Base-by-base conservation (phyloP, 2,797 vertebrate species). In the Bucorvus abyssinicus region DNA sequence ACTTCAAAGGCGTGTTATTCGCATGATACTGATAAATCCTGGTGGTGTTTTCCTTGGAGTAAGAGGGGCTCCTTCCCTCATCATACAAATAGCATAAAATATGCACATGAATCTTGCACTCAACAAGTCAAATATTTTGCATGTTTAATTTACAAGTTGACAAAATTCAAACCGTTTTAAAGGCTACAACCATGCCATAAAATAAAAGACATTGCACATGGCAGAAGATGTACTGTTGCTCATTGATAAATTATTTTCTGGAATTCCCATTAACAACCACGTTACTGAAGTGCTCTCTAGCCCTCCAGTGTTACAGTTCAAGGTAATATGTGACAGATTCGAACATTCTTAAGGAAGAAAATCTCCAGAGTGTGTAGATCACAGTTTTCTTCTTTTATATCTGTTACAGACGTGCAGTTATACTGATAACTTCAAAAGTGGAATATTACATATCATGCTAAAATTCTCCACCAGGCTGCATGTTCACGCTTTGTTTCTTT, bases 161-260 rank as follows among this genome's bases (percentile, higher is more conserved):
- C 40, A 92, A 69, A 93, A 92, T 71, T 86, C 86, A 91, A 77
- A 84, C 65, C 53, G 74, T n/a, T 96, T 87, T 64, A 92, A 79
- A 92, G 70, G 70, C 53, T 49, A 79, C 55, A 90, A 40, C 1
- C 26, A 77, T 76, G 42, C 59, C 69, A 88, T 73, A 70, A 95
- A 94, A 94, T 30, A 42, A 84, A 97, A 93, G 55, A 36, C 47
- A 47, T 5, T 68, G 76, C 71, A 84, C 74, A 60, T 84, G 71
- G 79, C 68, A 95, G 85, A 96, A 96, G 89, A 30, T 45, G 36
- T 81, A 44, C 36, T 78, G 82, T 74, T 92, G 69, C 49, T 96
- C 70, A 92, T 70, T 97, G 90, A 96, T 94, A 94, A 94, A 95
- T 96, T 91, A 96, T 94, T 96, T 97, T 96, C 92, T 90, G 84